Evolutionary conservation across 2,113 vertebrate genomes (phyloP), one percentile per base, ranked within the genome.

Genomic region (Hippocampus mohnikei): DNA sequence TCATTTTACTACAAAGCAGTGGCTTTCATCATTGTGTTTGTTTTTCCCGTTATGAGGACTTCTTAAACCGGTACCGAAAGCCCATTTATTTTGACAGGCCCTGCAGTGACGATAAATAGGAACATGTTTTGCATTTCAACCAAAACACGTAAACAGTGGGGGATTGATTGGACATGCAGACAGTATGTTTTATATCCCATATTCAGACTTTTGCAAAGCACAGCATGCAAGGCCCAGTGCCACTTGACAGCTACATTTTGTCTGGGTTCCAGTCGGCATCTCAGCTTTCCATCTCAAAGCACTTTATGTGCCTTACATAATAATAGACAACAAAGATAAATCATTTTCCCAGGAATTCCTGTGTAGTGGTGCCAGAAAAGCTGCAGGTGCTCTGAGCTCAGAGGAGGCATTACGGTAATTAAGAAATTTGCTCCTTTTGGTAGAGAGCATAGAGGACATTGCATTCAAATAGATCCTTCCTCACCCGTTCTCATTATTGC

Each of bases 301-400:
- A 80, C 70, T 81, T 82, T 18, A 69, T 88, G 84, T 74, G 80
- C 78, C 69, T 81, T 73, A 42, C 67, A 84, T 70, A 81, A 83
- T 68, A 85, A 77, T 69, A n/a, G 11, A 77, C 8, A 11, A 81
- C 82, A 87, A 68, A 73, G 64, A 88, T 81, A 72, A 79, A 86
- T 80, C 62, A 81, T 80, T 87, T 67, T 68, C 41, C 44, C 8
- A 41, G 78, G 73, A 86, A 87, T 85, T 83, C 60, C 78, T 87
- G 67, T 88, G 84, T 85, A 76, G 77, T 33, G 41, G 42, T 78
- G 83, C 85, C 90, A 90, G 74, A 72, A 64, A 67, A 70, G 61
- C 67, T n/a, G 37, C 44, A 44, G 62, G 75, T 73, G 70, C 68
- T 60, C 59, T 37, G 69, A 85, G 66, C 15, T 50, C 56, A n/a